Conservation (phyloP, 2,113 vertebrate species). For the Calidris pygmaea region DNA sequence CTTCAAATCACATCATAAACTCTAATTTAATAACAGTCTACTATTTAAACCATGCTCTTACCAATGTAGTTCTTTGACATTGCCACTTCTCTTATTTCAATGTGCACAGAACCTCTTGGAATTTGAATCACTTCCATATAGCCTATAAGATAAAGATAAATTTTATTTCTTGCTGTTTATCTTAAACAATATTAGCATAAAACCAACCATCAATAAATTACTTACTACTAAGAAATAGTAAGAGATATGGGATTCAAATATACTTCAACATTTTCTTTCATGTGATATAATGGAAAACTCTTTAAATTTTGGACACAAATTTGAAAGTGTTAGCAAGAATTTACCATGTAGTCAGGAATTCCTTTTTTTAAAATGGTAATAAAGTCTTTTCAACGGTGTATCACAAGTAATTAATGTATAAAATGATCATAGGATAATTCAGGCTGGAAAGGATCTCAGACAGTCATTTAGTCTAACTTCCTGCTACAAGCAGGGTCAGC, state of each 20-base stretch:
- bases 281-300: not conserved
- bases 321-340: not conserved
- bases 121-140: constrained; percentile 94
- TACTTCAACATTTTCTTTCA: not conserved
- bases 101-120: constrained; percentile 92
- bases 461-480: not conserved
- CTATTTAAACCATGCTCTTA: constrained; percentile 67
- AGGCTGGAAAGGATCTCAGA: not conserved
- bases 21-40: not conserved
- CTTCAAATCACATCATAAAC: not conserved
- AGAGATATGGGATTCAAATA: not conserved
- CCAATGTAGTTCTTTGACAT: constrained; percentile 94
- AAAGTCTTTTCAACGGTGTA: not conserved
- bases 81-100: constrained; percentile 87
- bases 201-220: not conserved
- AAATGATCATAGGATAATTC: not conserved
- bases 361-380: not conserved
- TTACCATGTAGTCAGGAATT: not conserved
- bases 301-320: not conserved
- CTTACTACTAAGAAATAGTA: not conserved
- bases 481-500: not conserved
- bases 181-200: not conserved
- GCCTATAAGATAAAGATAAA: constrained; percentile 77
- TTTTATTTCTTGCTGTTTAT: not conserved
- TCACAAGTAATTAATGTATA: not conserved